These are phyloP conservation scores for Gnatocerus cornutus DNA, from an alignment of 2,888 invertebrate genomes.

Conservation along the genomic window DNA sequence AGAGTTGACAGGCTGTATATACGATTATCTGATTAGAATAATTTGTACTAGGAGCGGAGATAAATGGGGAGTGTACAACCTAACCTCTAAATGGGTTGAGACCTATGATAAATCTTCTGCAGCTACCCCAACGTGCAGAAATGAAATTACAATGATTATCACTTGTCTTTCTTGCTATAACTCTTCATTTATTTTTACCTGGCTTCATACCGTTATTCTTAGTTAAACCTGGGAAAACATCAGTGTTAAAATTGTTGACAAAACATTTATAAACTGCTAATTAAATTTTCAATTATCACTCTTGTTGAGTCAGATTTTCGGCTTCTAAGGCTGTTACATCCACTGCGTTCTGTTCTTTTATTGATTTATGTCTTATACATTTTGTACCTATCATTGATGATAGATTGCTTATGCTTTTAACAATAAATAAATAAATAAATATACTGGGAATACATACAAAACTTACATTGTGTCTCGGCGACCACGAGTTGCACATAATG, in stretches of 20 bases:
- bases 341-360: too few relatives aligned
- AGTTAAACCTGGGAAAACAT: too few relatives aligned
- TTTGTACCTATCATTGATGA: too few relatives aligned
- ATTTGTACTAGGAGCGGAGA: slow-evolving; percentile 64
- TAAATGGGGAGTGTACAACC: slow-evolving; percentile 66
- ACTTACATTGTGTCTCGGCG: slow-evolving; percentile 92
- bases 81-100: slow-evolving; percentile 67
- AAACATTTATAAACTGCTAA: too few relatives aligned
- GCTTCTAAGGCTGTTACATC: too few relatives aligned
- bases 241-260: too few relatives aligned
- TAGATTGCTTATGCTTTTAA: too few relatives aligned
- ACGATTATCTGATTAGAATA: slow-evolving; percentile 60
- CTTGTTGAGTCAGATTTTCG: too few relatives aligned
- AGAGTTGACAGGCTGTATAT: neutral
- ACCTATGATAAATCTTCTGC: slow-evolving; percentile 69
- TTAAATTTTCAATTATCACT: too few relatives aligned
- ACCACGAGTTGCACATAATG: slow-evolving; percentile 94
- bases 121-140: slow-evolving; percentile 63
- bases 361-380: too few relatives aligned
- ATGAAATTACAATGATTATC: slow-evolving; percentile 71
- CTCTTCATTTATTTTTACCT: slow-evolving; percentile 68
- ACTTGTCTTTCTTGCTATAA: slow-evolving; percentile 69
- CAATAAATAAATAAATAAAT: too few relatives aligned
- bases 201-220: slow-evolving; percentile 23
- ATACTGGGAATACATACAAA: too few relatives aligned